Evolutionary conservation across 1,140 invertebrate species (phyloP), one percentile per base, ranked within the genome.

Genomic region (Orchestia grillus): DNA sequence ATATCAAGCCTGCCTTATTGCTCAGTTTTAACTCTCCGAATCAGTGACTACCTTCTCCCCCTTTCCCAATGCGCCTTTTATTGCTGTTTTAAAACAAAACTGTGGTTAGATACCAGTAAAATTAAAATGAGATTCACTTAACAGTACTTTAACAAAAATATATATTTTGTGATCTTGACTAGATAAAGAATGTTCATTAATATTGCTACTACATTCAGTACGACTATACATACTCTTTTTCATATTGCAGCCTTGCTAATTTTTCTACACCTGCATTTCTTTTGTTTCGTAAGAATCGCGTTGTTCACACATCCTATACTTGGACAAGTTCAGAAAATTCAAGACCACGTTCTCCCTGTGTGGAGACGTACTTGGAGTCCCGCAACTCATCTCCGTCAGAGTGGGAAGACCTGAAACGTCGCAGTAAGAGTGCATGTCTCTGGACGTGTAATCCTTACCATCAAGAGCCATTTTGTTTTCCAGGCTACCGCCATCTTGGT

Each of bases 281-380:
- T 92, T 92, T 8, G 44, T 94, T 45, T 94, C 92, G 43, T 47
- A 40, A 4, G 43, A n/a, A 47, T 47, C 44, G 40, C 36, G 11
- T 47, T 94, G 92, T 15, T 94, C 43, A n/a, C 92, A 94, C 40
- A 94, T 44, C 8, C 92, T 94, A 47, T 94, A 94, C 41, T 47
- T 94, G 43, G 92, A 94, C 43, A 94, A 47, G 40, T 47, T 94
- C 44, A 94, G 92, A 44, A 94, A 45, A 47, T 94, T 94, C 92
- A 47, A 47, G 4, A 94, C 92, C 36, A 94, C 41, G 40, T 94
- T 94, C 44, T 94, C 92, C 44, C 40, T 94, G 41, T 44, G 92
- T 3, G 92, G 92, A 28, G 92, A 94, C 43, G 44, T 45, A n/a
- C 44, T 94, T 94, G 92, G 92, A 47, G 92, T 45, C 1, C 11